Conservation (phyloP, 2,888 invertebrate species). For the Cheilosia urbana region DNA sequence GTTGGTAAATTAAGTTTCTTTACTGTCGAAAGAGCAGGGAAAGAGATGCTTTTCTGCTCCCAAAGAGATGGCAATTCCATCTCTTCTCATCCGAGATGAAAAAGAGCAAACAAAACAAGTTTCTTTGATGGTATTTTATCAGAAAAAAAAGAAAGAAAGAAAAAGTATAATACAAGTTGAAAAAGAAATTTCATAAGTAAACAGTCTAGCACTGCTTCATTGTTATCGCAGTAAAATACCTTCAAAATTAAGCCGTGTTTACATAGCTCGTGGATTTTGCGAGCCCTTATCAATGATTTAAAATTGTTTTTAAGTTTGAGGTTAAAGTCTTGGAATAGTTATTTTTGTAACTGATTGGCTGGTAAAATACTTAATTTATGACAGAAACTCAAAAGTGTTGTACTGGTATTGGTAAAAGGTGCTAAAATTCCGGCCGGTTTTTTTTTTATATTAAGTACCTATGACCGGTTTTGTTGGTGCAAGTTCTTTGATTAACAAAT, state of each 20-base stretch:
- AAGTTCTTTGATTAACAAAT: conserved; percentile 38
- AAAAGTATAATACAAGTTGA: background rate
- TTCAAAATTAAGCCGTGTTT: background rate
- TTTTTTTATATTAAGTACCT: conserved; percentile 9
- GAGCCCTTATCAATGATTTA: background rate
- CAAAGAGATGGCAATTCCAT: conserved; percentile 15
- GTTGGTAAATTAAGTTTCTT: conserved; percentile 21
- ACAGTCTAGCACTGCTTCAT: conserved; percentile 2
- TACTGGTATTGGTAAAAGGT: background rate
- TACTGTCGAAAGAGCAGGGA: conserved; percentile 2
- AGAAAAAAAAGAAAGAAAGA: background rate
- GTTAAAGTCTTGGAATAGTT: too few relatives aligned
- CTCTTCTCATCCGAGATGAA: background rate
- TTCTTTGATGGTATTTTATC: conserved; percentile 14
- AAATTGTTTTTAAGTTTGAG: too few relatives aligned
- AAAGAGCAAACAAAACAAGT: conserved; percentile 44
- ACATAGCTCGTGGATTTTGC: background rate
- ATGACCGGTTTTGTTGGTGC: conserved; percentile 57
- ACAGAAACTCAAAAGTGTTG: background rate
- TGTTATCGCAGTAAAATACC: conserved; percentile 11
- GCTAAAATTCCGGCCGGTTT: conserved; percentile 41
- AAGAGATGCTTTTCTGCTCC: conserved; percentile 30
- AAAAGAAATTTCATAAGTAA: conserved; percentile 14
- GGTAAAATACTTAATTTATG: conserved; percentile 16
- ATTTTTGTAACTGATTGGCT: background rate